Evolutionary conservation across 2,888 invertebrate species (phyloP).

Genomic region (Leptopilina drosophilae): DNA sequence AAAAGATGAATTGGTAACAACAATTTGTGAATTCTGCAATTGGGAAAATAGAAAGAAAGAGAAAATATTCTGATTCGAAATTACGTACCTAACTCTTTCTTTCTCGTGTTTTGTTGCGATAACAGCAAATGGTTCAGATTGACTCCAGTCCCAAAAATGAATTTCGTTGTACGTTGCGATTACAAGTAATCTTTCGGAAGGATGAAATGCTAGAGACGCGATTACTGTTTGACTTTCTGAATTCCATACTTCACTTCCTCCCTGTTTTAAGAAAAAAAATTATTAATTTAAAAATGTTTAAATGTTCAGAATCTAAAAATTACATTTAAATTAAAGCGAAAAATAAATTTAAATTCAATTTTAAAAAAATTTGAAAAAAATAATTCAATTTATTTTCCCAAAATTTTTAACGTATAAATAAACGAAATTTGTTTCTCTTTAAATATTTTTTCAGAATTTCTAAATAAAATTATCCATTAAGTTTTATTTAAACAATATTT

Average conservation of each 20-base stretch:
- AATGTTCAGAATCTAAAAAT: too few relatives aligned
- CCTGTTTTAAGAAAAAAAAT: slow-evolving; percentile 78
- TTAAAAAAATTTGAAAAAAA: too few relatives aligned
- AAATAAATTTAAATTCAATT: too few relatives aligned
- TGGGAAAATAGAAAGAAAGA: not conserved
- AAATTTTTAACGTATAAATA: too few relatives aligned
- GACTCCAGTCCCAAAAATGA: slow-evolving; percentile 94
- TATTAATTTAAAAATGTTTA: slow-evolving; percentile 4
- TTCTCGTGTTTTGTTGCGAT: slow-evolving; percentile 86
- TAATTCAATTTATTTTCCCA: too few relatives aligned
- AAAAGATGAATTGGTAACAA: too few relatives aligned
- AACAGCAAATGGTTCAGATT: slow-evolving; percentile 85
- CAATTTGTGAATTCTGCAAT: too few relatives aligned
- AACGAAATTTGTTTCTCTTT: too few relatives aligned
- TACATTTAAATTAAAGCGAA: too few relatives aligned
- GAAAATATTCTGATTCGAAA: not conserved
- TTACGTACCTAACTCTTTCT: slow-evolving; percentile 87
- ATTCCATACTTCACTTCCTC: slow-evolving; percentile 91
- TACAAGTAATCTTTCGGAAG: slow-evolving; percentile 88
- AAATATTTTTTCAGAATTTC: too few relatives aligned
- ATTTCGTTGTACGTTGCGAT: slow-evolving; percentile 91
- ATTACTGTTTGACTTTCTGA: slow-evolving; percentile 86
- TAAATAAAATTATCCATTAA: too few relatives aligned
- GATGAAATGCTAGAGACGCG: slow-evolving; percentile 92
- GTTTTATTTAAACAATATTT: too few relatives aligned